Evolutionary conservation across 2,797 vertebrate genomes (phyloP).

Genomic region (Fringilla coelebs): DNA sequence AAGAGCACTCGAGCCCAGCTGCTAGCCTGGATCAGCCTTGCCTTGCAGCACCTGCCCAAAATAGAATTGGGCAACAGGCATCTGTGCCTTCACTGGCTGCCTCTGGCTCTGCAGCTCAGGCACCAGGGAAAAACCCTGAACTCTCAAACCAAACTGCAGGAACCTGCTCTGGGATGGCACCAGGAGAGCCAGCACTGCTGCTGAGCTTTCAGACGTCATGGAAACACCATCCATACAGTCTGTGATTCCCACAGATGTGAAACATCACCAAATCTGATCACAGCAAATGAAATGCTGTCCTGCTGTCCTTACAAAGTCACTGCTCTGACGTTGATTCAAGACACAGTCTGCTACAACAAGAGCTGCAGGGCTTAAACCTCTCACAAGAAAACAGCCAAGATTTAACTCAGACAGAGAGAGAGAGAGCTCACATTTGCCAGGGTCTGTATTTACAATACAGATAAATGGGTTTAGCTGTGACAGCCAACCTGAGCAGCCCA

Average conservation of each 20-base stretch:
- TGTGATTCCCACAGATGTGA: neutral
- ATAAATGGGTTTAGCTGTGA: neutral
- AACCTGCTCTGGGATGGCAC: neutral
- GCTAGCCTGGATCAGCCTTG: conserved; percentile 37
- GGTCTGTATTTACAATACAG: neutral
- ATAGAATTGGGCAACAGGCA: conserved; percentile 26
- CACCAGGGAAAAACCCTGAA: neutral
- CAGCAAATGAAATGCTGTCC: neutral
- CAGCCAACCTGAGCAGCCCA: neutral
- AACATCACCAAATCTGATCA: neutral
- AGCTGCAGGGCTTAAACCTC: neutral
- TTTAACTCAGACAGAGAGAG: neutral
- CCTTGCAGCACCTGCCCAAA: conserved; percentile 48
- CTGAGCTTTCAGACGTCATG: neutral
- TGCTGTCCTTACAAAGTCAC: neutral
- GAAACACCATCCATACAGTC: neutral
- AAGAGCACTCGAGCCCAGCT: conserved; percentile 27
- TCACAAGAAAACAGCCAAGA: neutral
- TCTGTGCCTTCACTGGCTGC: neutral
- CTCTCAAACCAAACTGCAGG: neutral
- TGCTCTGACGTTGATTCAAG: neutral
- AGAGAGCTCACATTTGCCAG: neutral
- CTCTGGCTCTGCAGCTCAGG: neutral
- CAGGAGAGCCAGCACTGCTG: neutral
- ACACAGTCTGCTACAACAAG: neutral